Evolutionary conservation across 1,140 invertebrate species (phyloP).

Genomic region (Drosophila truncata): DNA sequence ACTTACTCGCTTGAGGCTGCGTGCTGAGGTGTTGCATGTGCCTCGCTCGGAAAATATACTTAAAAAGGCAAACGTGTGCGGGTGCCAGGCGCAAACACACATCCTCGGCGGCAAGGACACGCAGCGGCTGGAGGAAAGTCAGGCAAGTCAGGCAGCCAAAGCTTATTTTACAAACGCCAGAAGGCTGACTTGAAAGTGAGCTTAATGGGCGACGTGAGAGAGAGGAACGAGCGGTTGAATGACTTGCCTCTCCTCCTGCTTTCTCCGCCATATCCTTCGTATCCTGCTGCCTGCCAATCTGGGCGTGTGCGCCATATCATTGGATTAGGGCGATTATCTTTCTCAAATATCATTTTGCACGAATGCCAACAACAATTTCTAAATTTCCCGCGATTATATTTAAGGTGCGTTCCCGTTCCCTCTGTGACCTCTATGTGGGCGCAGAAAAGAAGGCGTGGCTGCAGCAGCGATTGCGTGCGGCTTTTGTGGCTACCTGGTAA

Average conservation of each 20-base stretch:
- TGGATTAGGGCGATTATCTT: slow-evolving; percentile 78
- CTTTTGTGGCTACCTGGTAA: slow-evolving; percentile 40
- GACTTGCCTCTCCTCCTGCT: slow-evolving; percentile 6
- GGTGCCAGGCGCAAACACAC: slow-evolving; percentile 52
- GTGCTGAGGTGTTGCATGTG: slow-evolving; percentile 63
- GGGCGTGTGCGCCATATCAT: slow-evolving; percentile 42
- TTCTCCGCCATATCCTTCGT: not conserved
- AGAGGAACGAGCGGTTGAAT: slow-evolving; percentile 36
- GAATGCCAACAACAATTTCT: slow-evolving; percentile 79
- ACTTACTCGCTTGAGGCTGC: slow-evolving; percentile 36
- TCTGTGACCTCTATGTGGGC: slow-evolving; percentile 1
- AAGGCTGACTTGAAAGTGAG: slow-evolving; percentile 64
- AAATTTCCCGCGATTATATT: slow-evolving; percentile 65
- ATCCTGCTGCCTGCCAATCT: not conserved
- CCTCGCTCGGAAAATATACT: slow-evolving; percentile 42
- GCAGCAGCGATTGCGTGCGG: slow-evolving; percentile 51
- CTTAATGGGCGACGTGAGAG: slow-evolving; percentile 51
- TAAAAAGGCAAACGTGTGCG: slow-evolving; percentile 43
- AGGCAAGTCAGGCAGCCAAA: slow-evolving; percentile 34
- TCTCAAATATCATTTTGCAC: slow-evolving; percentile 79
- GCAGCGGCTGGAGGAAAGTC: slow-evolving; percentile 13
- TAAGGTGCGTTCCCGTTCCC: slow-evolving; percentile 7
- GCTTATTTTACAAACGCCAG: slow-evolving; percentile 70
- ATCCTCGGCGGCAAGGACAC: slow-evolving; percentile 22
- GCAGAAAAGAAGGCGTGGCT: slow-evolving; percentile 10